phyloP scores from a whole-genome alignment of 2,113 vertebrate species.

The Meles meles region DNA sequence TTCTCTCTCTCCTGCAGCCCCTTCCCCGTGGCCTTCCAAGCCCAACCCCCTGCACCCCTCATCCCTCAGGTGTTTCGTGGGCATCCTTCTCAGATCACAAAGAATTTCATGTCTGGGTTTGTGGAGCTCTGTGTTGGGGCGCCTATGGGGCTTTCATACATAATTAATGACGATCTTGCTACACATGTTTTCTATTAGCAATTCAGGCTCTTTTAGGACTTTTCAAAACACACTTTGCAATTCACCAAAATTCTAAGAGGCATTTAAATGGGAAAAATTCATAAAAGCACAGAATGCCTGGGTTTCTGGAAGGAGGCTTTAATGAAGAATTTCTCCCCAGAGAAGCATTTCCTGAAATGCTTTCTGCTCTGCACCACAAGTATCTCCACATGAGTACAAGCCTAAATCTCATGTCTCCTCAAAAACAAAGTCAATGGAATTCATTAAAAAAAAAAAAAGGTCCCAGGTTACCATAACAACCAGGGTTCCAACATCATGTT shows the following conservation, averaged over 20 bases:
- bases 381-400: conserved; percentile 65
- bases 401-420: conserved; percentile 48
- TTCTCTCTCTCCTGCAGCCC: not conserved
- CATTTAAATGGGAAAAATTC: conserved; percentile 71
- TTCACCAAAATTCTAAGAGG: conserved; percentile 66
- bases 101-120: not conserved
- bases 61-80: not conserved
- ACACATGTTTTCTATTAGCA: conserved; percentile 70
- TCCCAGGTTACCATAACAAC: conserved; percentile 83
- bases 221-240: conserved; percentile 70
- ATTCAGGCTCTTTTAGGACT: conserved; percentile 65
- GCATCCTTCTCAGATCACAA: not conserved
- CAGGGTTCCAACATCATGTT: conserved; percentile 72
- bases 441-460: not conserved
- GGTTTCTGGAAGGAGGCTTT: conserved; percentile 53
- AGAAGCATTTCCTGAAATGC: conserved; percentile 55
- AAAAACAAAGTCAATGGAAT: conserved; percentile 54
- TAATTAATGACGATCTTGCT: conserved; percentile 68
- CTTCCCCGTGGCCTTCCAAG: not conserved
- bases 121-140: not conserved
- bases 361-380: conserved; percentile 49
- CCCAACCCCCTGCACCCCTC: not conserved
- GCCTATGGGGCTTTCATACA: conserved; percentile 46
- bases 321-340: conserved; percentile 64
- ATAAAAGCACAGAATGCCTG: conserved; percentile 61